phyloP scores from a whole-genome alignment of 1,140 invertebrate genomes.

The Atta texana region DNA sequence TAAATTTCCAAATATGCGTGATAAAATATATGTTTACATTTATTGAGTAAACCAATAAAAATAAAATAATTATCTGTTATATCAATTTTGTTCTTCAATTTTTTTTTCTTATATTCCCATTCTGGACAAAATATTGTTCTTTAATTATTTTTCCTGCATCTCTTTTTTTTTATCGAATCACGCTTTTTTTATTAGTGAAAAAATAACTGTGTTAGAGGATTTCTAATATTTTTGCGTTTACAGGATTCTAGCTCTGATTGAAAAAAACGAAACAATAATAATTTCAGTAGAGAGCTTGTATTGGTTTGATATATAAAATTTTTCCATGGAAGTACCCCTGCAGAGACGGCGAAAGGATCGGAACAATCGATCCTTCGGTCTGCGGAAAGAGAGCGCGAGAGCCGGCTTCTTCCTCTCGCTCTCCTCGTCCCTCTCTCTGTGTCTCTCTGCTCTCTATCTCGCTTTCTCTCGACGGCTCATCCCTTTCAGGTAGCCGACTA shows the following conservation, averaged over 20 bases:
- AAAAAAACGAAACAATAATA: not conserved
- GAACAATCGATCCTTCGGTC: constrained; percentile 73
- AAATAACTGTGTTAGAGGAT: not conserved
- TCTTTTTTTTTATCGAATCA: not conserved
- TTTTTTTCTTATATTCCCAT: not conserved
- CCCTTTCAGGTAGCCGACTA: constrained; percentile 53
- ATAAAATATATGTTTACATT: not conserved
- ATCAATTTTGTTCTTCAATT: not conserved
- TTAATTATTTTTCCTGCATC: not conserved
- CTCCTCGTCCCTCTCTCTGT: constrained; percentile 53
- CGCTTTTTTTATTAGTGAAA: not conserved
- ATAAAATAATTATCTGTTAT: not conserved
- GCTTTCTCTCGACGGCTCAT: constrained; percentile 18
- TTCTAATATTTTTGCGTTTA: not conserved
- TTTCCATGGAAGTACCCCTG: constrained; percentile 34
- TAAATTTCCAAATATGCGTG: not conserved
- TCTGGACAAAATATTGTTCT: not conserved
- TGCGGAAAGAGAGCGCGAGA: constrained; percentile 67
- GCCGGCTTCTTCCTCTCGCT: constrained; percentile 53
- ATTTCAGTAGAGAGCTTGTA: not conserved
- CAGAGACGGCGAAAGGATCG: constrained; percentile 64
- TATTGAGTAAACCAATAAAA: not conserved
- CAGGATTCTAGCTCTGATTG: not conserved
- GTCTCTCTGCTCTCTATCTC: constrained; percentile 3
- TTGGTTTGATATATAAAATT: not conserved